Evolutionary conservation across 2,888 invertebrate genomes (phyloP).

Genomic region (Enchytraeus crypticus): DNA sequence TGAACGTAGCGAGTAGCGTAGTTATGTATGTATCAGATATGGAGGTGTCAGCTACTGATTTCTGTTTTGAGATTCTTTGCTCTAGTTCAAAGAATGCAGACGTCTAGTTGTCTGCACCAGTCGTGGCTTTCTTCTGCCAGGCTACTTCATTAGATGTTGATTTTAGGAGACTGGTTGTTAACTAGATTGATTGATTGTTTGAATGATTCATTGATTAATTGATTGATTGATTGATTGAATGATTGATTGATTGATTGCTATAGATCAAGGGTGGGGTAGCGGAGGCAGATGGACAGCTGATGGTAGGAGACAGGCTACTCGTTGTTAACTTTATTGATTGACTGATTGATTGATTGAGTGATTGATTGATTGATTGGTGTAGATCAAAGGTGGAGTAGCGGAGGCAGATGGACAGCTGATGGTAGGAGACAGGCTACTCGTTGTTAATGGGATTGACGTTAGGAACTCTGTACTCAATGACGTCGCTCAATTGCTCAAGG

Average conservation of each 20-base stretch:
- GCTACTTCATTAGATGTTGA: too few relatives aligned
- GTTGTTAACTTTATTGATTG: conserved; percentile 83
- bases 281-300: conserved; percentile 72
- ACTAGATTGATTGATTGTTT: neutral
- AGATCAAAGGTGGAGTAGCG: conserved; percentile 81
- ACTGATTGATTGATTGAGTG: neutral
- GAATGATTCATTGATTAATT: neutral
- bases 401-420: conserved; percentile 75
- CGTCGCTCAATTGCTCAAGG: conserved; percentile 77
- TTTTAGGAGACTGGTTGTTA: too few relatives aligned
- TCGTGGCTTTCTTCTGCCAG: too few relatives aligned
- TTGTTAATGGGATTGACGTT: conserved; percentile 76
- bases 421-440: conserved; percentile 79
- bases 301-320: conserved; percentile 81
- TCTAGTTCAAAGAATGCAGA: too few relatives aligned
- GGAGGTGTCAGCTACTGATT: too few relatives aligned
- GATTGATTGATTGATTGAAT: neutral
- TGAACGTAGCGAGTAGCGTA: too few relatives aligned
- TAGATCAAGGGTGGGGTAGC: neutral
- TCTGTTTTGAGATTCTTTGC: too few relatives aligned
- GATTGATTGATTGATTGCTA: neutral
- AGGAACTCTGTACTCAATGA: conserved; percentile 61
- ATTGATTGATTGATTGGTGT: conserved; percentile 19
- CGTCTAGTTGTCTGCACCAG: too few relatives aligned
- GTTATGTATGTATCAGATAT: too few relatives aligned